A percentile compares a stretch with the other conserved stretches of the same genome.
Conservation (phyloP, 2,797 vertebrate genomes). For the Labeo calbasu region DNA sequence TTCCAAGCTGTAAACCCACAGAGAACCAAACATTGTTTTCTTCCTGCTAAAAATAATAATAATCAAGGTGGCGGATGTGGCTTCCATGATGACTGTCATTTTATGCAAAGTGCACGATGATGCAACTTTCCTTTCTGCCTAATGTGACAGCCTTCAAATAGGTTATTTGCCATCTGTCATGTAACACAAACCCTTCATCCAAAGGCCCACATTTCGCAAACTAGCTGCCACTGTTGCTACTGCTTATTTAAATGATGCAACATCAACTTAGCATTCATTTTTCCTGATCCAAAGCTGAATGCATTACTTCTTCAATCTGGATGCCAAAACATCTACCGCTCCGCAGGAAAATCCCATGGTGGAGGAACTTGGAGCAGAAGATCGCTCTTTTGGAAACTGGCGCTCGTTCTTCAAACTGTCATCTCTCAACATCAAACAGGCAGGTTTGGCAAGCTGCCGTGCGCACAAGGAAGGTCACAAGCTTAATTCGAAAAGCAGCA, state of each 20-base stretch:
- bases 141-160: conserved; percentile 5
- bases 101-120: not conserved
- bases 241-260: not conserved
- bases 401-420: not conserved
- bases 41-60: not conserved
- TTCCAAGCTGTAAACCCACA: not conserved
- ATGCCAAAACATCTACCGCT: conserved; percentile 1
- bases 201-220: not conserved
- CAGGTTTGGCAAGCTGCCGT: not conserved
- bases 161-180: conserved; percentile 1
- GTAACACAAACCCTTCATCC: conserved; percentile 1
- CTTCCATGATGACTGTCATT: conserved; percentile 3
- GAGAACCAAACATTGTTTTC: not conserved
- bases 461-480: not conserved
- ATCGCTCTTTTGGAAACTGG: not conserved
- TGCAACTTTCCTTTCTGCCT: not conserved
- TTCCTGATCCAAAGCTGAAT: not conserved
- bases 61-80: not conserved
- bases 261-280: not conserved
- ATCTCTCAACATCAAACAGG: conserved; percentile 9
- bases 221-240: not conserved
- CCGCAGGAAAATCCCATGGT: not conserved
- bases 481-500: conserved; percentile 14
- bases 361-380: conserved; percentile 9
- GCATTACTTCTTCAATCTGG: not conserved